A percentile compares a stretch with the other conserved stretches of the same genome.
Conservation (phyloP, 2,888 invertebrate species). For the Cheilosia vernalis region DNA sequence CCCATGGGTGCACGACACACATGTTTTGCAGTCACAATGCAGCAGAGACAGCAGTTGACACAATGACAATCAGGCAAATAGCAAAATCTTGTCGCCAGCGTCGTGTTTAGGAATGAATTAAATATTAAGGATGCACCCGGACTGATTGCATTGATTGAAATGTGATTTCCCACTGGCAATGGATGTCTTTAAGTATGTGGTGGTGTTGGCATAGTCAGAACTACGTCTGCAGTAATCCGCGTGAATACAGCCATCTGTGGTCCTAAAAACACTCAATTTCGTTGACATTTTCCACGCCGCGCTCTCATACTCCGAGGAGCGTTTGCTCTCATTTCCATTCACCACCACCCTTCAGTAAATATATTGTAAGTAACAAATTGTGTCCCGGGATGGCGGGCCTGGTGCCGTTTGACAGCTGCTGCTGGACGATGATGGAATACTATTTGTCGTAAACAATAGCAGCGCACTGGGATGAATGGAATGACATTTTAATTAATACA, state of each 20-base stretch:
- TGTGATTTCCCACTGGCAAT: conserved; percentile 54
- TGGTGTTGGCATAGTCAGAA: conserved; percentile 9
- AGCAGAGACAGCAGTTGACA: conserved; percentile 52
- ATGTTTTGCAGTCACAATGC: conserved; percentile 17
- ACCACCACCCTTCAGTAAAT: background rate
- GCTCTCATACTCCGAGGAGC: background rate
- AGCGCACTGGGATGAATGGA: conserved; percentile 76
- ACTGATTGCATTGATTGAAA: conserved; percentile 70
- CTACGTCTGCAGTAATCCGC: conserved; percentile 44
- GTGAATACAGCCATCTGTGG: conserved; percentile 72
- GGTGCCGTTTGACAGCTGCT: conserved; percentile 68
- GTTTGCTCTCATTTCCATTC: conserved; percentile 12
- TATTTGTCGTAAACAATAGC: conserved; percentile 37
- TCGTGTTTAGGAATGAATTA: conserved; percentile 54
- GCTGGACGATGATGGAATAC: conserved; percentile 71
- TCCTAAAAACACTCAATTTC: conserved; percentile 45
- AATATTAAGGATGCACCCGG: conserved; percentile 62
- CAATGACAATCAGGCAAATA: conserved; percentile 36
- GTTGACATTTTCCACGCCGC: conserved; percentile 44
- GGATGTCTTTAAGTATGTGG: conserved; percentile 15
- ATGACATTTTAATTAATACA: conserved; percentile 82
- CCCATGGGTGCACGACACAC: conserved; percentile 11
- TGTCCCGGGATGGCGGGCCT: conserved; percentile 59
- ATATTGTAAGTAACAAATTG: conserved; percentile 67
- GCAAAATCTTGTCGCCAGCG: conserved; percentile 41